phyloP scores from a whole-genome alignment of 2,888 invertebrate genomes.

The Caenorhabditis sp. region DNA sequence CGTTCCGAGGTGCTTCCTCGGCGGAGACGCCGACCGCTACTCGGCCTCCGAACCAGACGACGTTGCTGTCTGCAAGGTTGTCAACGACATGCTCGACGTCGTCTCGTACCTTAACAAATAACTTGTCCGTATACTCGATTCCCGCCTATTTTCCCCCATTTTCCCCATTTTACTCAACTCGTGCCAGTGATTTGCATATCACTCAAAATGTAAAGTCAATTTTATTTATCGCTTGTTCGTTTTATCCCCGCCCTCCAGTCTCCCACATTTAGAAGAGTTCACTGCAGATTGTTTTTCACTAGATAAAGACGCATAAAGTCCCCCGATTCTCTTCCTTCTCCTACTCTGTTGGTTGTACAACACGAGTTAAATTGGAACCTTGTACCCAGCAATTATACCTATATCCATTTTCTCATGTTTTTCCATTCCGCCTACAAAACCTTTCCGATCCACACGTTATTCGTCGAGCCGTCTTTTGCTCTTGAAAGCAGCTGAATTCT shows the following conservation, averaged over 20 bases:
- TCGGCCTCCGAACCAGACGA: conserved; percentile 9
- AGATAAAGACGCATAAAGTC: too few relatives aligned
- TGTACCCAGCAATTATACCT: conserved; percentile 24
- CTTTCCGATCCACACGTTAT: conserved; percentile 26
- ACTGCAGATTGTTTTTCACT: too few relatives aligned
- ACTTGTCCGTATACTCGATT: not conserved
- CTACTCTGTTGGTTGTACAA: too few relatives aligned
- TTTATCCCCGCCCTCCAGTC: too few relatives aligned
- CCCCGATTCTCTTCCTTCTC: too few relatives aligned
- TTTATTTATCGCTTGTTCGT: not conserved
- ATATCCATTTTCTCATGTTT: not conserved
- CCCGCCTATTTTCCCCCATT: not conserved
- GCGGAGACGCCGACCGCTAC: not conserved
- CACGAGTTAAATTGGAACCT: not conserved
- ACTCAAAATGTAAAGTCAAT: not conserved
- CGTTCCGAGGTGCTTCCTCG: not conserved
- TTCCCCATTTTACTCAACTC: not conserved
- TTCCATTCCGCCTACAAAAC: not conserved
- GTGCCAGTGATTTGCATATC: too few relatives aligned
- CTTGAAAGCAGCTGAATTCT: conserved; percentile 14
- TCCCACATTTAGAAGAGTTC: too few relatives aligned
- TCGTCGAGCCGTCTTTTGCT: not conserved
- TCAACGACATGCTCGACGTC: conserved; percentile 12
- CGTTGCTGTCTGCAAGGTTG: conserved; percentile 13
- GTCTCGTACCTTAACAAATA: not conserved